These are phyloP conservation scores for Staurois parvus DNA, from an alignment of 2,797 vertebrate genomes.

Conservation along the genomic window DNA sequence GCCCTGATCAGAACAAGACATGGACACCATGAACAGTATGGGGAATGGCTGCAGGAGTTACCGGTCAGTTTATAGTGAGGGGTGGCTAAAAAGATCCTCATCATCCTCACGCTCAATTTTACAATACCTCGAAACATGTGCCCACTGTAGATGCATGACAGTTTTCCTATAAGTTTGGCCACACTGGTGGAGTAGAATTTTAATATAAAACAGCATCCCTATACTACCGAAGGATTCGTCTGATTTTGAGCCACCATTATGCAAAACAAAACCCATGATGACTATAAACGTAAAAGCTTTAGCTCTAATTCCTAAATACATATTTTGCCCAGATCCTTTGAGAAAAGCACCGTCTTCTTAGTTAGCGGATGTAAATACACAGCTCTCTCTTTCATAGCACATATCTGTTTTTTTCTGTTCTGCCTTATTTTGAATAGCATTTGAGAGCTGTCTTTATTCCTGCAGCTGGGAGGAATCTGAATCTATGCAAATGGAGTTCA, in stretches of 20 bases:
- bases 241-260: background rate
- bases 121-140: no score
- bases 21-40: no score
- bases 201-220: background rate
- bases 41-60: no score
- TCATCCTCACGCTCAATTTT: no score
- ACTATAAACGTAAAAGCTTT: background rate
- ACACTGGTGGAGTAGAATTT: background rate
- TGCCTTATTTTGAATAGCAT: constrained; percentile 36
- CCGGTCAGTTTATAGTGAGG: no score
- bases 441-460: constrained; percentile 42
- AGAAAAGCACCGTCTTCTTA: constrained; percentile 2
- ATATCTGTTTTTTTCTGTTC: constrained; percentile 41
- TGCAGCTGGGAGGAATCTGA: constrained; percentile 58
- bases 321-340: constrained; percentile 22
- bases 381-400: constrained; percentile 13
- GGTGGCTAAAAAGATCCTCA: no score
- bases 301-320: constrained; percentile 17
- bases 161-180: no score
- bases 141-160: no score
- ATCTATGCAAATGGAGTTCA: constrained; percentile 56
- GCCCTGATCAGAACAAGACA: no score
- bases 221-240: background rate
- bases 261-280: background rate
- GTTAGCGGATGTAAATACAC: constrained; percentile 42